Base-by-base conservation (phyloP, 2,888 invertebrate genomes). In the Zhengitettix transpicula region DNA sequence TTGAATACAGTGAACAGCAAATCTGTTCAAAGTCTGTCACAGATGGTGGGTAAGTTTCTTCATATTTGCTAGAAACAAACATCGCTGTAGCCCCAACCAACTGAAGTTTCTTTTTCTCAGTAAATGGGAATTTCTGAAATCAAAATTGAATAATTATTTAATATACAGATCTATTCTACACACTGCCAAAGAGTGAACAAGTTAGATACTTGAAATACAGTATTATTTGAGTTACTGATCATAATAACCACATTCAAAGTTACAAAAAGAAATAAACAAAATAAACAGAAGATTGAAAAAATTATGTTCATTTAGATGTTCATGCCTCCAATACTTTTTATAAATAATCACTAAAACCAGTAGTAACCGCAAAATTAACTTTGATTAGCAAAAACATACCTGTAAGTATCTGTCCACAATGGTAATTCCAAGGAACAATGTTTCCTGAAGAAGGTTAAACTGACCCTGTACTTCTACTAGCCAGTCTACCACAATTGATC, bases 61-160 rank as follows among this genome's bases (percentile, higher is more conserved):
- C 97, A 69, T 92, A 96, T 73, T 98, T 98, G 69, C 87, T 83
- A 0, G 97, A 95, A 58, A 96, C 82, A 68, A 92, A 85, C 79
- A 97, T 82, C 0, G 93, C 86, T 0, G 93, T 84, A 1, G 91
- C 85, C 7, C 95, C 96, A 14, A 95, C 88, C 64, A 96, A 75
- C 71, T 97, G 96, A 61, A 96, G 77, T 66, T 83, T 80, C 64
- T 81, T 82, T 64, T 83, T 81, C 58, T 79, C 77, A 42, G 89
- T 81, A 16, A 79, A 77, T 55, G 77, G 77, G 42, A 78, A 79
- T 5, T 71, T 74, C 85, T 87, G 70, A 56, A 74, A 73, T 65
- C 61, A 66, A 69, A 66, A n/a, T 52, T 52, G 9, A 40, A 42
- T n/a, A 51, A 1, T 54, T n/a, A 14, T 58, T 1, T 0, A 51